phyloP scores from a whole-genome alignment of 1,140 invertebrate genomes.

The Cydia splendana region DNA sequence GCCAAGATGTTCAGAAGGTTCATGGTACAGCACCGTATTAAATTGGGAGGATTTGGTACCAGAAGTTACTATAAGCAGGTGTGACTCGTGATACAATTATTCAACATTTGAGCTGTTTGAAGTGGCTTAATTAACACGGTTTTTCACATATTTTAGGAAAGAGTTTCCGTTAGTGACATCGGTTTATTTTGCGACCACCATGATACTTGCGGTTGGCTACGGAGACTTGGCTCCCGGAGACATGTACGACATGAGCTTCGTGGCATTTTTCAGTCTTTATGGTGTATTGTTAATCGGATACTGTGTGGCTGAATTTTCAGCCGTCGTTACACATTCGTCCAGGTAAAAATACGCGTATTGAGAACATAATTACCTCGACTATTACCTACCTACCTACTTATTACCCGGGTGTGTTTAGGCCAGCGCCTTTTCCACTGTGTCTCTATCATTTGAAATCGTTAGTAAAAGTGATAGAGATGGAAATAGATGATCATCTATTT shows the following conservation, averaged over 20 bases:
- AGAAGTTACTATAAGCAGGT: slow-evolving; percentile 14
- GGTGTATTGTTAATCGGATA: slow-evolving; percentile 71
- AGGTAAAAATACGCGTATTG: slow-evolving; percentile 48
- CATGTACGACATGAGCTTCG: slow-evolving; percentile 63
- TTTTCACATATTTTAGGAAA: slow-evolving; percentile 49
- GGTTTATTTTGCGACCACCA: slow-evolving; percentile 67
- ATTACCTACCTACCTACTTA: no score
- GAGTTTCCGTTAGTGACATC: slow-evolving; percentile 62
- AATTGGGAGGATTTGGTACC: slow-evolving; percentile 47
- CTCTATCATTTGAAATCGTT: no score
- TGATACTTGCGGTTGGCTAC: slow-evolving; percentile 65
- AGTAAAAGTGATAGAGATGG: no score
- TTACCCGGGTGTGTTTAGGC: no score
- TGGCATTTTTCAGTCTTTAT: slow-evolving; percentile 68
- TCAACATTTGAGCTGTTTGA: no score
- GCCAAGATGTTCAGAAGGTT: slow-evolving; percentile 66
- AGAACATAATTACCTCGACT: no score
- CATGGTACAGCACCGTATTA: slow-evolving; percentile 70
- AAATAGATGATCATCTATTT: no score
- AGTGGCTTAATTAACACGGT: neutral
- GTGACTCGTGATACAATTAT: neutral
- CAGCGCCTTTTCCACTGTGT: no score
- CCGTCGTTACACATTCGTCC: slow-evolving; percentile 70
- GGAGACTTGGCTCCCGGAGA: slow-evolving; percentile 72
- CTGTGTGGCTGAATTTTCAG: slow-evolving; percentile 73